Conservation (phyloP, 2,113 vertebrate species). For the Eleginops maclovinus region DNA sequence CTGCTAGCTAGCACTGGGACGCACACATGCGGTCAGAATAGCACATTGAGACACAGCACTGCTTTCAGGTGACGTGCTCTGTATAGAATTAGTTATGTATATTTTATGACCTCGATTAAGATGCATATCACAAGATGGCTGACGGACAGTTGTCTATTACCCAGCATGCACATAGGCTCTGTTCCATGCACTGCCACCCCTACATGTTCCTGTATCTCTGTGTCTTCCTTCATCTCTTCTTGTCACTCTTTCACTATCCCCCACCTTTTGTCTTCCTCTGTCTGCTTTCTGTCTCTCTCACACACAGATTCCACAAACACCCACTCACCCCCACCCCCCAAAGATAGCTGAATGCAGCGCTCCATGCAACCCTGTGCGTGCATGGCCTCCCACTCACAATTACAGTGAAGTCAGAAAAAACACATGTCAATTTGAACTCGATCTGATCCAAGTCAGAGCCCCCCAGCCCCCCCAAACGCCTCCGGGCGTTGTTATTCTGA, state of each 20-base stretch:
- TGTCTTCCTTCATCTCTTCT: constrained; percentile 3
- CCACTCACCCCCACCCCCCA: constrained; percentile 36
- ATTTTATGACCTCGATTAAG: neutral
- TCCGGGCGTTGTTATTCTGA: constrained; percentile 51
- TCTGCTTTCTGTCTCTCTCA: constrained; percentile 61
- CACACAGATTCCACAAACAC: constrained; percentile 53
- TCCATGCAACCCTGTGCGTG: constrained; percentile 13
- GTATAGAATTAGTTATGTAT: neutral
- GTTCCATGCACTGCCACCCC: neutral
- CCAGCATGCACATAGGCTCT: neutral
- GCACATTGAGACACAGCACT: too few species aligned
- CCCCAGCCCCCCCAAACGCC: constrained; percentile 17
- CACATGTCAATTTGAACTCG: constrained; percentile 75
- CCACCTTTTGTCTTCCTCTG: constrained; percentile 1
- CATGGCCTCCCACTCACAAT: constrained; percentile 55
- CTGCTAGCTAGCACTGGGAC: too few species aligned
- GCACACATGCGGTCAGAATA: too few species aligned
- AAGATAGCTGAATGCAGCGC: constrained; percentile 34
- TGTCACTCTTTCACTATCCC: constrained; percentile 7
- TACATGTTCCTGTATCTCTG: neutral
- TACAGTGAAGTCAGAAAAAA: constrained; percentile 66
- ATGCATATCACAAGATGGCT: neutral
- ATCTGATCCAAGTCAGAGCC: constrained; percentile 42
- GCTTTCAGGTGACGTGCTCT: neutral
- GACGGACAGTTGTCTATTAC: neutral